Evolutionary conservation across 2,888 invertebrate species (phyloP), one percentile per base, ranked within the genome.

Genomic region (Enoplolaimus lenunculus): DNA sequence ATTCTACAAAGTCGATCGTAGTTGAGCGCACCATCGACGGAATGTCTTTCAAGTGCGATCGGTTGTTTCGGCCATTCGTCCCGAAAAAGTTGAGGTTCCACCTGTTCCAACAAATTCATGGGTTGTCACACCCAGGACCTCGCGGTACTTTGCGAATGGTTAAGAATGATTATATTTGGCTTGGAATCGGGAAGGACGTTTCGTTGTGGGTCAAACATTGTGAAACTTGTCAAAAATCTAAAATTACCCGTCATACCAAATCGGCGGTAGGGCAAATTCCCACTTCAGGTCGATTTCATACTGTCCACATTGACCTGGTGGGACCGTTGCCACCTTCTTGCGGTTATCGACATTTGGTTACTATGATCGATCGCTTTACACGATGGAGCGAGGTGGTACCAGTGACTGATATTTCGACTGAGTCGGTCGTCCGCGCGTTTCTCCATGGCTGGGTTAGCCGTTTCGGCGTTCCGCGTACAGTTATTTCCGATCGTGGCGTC

Each of bases 281-380:
- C 7, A 62, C 62, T 31, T 13, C 7, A 3, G 62, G 16, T 26
- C 7, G 62, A 13, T 62, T 62, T 62, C 62, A 62, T 7, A 62
- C 62, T 13, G 62, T 62, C n/a, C 62, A 62, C 62, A 62, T 62
- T 29, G 62, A 62, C 31, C 7, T 62, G 16, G 62, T 62, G 28
- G 62, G 62, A n/a, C 62, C 62, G 7, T 62, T 62, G 31, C 7
- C 62, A 13, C 62, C 62, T 7, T 62, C 62, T 16, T 16, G 28
- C 7, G 62, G 62, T 16, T 29, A 13, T 13, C 28, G 62, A n/a
- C 28, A 29, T 62, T n/a, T 62, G 28, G 28, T 62, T 7, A 62
- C 62, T 29, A 62, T 62, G 62, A n/a, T 62, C 7, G 62, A 62
- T n/a, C 62, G 62, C n/a, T 62, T 62, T 29, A 62, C 62, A 13